Evolutionary conservation across 2,888 invertebrate genomes (phyloP), one percentile per base, ranked within the genome.

Genomic region (Drosophila siamana): DNA sequence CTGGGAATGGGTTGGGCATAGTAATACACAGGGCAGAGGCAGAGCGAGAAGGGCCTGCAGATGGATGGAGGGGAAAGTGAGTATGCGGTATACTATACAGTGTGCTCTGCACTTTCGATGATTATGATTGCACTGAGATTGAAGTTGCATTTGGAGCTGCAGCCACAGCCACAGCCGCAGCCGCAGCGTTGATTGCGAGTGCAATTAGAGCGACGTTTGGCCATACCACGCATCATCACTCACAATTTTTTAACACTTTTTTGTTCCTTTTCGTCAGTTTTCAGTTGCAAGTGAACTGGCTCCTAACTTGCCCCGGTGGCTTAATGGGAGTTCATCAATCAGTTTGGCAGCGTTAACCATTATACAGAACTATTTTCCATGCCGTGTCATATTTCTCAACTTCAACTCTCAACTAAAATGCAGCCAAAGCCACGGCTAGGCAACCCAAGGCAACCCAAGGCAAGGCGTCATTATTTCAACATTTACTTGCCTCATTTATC

Each of bases 231-330:
- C 87, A 82, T 85, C 83, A 84, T 84, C 75, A 87, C 86, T 84
- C 86, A 84, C 86, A 40, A 84, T 84, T 84, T 84, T 78, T 87
- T 87, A 87, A 87, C 83, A 84, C 83, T 87, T 87, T 85, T 77
- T 60, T 41, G 7, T 48, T 41, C 4, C 9, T 15, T 55, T 46
- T 46, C 24, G 8, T 40, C 48, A 16, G 46, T 28, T 74, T 74
- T 78, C 46, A 48, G 67, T 61, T 65, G 52, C 73, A 63, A 65
- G 60, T 65, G 57, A 57, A 48, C 54, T 24, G 19, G 60, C 60
- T 43, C 36, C 44, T 48, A 51, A 46, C 51, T 38, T 54, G 63
- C 69, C 62, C 74, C 74, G 68, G 69, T 78, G 84, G 57, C 85
- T 59, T 84, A 85, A 84, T 85, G 87, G 70, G 69, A 47, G 86